Evolutionary conservation across 2,888 invertebrate species (phyloP).

Genomic region (Orthosia gracilis): DNA sequence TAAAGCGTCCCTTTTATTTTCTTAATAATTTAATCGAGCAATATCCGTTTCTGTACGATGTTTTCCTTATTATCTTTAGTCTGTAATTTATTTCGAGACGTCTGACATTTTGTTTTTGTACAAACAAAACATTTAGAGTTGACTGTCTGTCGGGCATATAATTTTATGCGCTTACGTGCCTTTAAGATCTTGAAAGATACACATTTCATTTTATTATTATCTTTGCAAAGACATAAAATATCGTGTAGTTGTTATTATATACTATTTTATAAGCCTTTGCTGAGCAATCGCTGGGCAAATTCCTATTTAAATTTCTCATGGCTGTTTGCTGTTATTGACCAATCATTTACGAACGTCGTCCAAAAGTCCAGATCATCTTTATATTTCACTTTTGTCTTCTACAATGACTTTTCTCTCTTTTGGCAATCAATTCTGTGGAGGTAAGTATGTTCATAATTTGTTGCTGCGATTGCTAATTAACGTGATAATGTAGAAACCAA

Average conservation of each 20-base stretch:
- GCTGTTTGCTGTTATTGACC: not conserved
- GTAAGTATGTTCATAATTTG: not conserved
- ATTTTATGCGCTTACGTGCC: slow-evolving; percentile 62
- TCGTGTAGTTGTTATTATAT: not conserved
- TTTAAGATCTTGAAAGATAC: slow-evolving; percentile 31
- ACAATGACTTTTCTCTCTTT: not conserved
- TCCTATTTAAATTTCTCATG: not conserved
- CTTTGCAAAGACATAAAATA: slow-evolving; percentile 2
- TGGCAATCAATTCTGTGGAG: not conserved
- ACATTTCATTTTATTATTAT: slow-evolving; percentile 18
- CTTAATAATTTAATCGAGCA: slow-evolving; percentile 53
- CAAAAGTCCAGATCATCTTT: not conserved
- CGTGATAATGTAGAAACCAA: slow-evolving; percentile 22
- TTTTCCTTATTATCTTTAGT: slow-evolving; percentile 51
- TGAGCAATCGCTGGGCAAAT: not conserved
- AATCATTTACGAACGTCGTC: not conserved
- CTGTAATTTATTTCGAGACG: slow-evolving; percentile 48
- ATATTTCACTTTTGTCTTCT: not conserved
- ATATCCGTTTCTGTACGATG: slow-evolving; percentile 48
- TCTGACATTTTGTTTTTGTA: slow-evolving; percentile 49
- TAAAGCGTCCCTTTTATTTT: slow-evolving; percentile 44
- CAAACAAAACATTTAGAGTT: slow-evolving; percentile 46
- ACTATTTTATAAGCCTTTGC: not conserved
- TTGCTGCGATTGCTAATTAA: slow-evolving; percentile 23
- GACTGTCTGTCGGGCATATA: slow-evolving; percentile 57